Evolutionary conservation across 2,797 vertebrate genomes (phyloP), one percentile per base, ranked within the genome.

Genomic region (Sylvilagus floridanus): DNA sequence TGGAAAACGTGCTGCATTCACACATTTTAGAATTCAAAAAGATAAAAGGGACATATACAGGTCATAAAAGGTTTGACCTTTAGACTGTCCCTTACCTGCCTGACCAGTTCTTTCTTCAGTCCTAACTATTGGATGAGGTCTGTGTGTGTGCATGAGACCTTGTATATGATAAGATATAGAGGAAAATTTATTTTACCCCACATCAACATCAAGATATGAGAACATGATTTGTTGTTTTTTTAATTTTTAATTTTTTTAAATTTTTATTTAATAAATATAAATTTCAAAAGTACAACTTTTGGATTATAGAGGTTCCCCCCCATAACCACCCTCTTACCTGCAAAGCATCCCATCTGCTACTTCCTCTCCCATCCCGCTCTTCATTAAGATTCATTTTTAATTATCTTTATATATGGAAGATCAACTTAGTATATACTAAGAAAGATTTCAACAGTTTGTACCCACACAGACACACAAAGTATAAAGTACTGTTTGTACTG

Each of bases 191-290:
- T 66, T 84, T 91, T 54, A 73, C 26, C 50, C 5, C 21, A 50
- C 24, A 54, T 78, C 47, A 22, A 60, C 87, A 79, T 24, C 54
- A 76, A 91, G 37, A 84, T 82, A 17, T 68, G 30, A 37, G 6
- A 78, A 57, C 22, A 65, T 17, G 30, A 63, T 65, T 87, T 75
- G 24, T 12, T 79, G 28, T 9, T 81, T 93, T 94, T 92, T 47
- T 47, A 9, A 8, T 93, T 94, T 92, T 47, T 47, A 9, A 8
- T 42, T 47, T 47, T 47, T 47, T 47, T 47, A 9, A 47, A 47
- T 7, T 47, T 47, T 47, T 47, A 47, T 47, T 47, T 47, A 47
- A 47, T 47, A 47, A 47, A 47, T 47, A 47, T 47, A 47, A 47
- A 47, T 47, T 47, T 47, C 5, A 7, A 47, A 47, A 47, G 42